Conservation (phyloP, 2,888 invertebrate species). For the Agrochola circellaris region DNA sequence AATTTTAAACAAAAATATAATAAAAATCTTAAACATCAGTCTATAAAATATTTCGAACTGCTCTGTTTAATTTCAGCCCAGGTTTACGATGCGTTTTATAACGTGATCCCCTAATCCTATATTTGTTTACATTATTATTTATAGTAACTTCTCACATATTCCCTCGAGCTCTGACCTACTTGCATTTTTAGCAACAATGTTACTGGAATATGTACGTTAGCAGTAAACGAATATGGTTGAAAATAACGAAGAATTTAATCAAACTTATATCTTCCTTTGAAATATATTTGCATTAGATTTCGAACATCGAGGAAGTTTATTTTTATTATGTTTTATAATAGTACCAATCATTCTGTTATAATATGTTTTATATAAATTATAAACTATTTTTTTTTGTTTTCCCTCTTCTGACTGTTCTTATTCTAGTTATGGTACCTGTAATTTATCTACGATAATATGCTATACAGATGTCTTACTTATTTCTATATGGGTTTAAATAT, state of each 20-base stretch:
- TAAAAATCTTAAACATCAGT: not conserved
- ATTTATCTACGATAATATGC: too few species aligned
- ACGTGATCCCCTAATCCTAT: not conserved
- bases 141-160: constrained; percentile 8
- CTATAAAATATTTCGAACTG: not conserved
- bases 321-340: not conserved
- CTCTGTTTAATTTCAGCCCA: not conserved
- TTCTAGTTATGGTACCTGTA: not conserved
- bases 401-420: not conserved
- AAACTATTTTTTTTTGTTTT: not conserved
- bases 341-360: not conserved
- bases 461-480: not conserved
- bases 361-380: too few species aligned
- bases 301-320: not conserved
- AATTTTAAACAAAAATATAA: not conserved
- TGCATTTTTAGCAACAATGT: constrained; percentile 5
- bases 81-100: constrained; percentile 27
- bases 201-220: not conserved
- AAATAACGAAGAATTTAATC: not conserved
- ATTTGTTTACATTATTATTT: constrained; percentile 32
- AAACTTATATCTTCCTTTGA: not conserved
- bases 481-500: not conserved
- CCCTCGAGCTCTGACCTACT: constrained; percentile 38
- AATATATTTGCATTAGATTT: constrained; percentile 16
- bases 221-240: not conserved